Evolutionary conservation across 2,797 vertebrate species (phyloP).

Genomic region (Fistularia commersonii): DNA sequence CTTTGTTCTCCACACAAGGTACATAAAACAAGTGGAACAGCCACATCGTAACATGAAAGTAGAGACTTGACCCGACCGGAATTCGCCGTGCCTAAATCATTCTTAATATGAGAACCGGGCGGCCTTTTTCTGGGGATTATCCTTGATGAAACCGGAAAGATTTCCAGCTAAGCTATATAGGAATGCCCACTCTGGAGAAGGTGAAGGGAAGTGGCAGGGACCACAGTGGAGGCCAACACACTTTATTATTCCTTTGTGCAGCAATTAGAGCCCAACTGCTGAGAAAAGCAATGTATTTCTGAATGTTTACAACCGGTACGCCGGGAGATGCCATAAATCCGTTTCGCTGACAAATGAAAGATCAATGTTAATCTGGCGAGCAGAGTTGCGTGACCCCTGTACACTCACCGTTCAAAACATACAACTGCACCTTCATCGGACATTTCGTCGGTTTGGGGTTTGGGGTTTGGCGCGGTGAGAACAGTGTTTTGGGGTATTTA

Average conservation of each 20-base stretch:
- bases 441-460: too few species aligned
- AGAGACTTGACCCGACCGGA: constrained; percentile 60
- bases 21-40: constrained; percentile 52
- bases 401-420: too few species aligned
- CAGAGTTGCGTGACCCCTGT: too few species aligned
- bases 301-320: too few species aligned
- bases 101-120: constrained; percentile 59
- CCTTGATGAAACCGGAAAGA: constrained; percentile 75
- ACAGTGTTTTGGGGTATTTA: too few species aligned
- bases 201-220: constrained; percentile 66
- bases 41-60: constrained; percentile 64
- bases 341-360: neutral
- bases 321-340: too few species aligned
- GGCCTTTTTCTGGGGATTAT: constrained; percentile 70
- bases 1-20: constrained; percentile 36
- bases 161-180: constrained; percentile 76
- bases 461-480: too few species aligned
- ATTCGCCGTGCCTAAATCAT: constrained; percentile 67
- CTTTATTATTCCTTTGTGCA: constrained; percentile 53
- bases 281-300: constrained; percentile 21
- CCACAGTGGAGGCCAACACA: constrained; percentile 55
- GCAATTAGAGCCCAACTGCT: constrained; percentile 39
- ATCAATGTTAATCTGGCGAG: neutral
- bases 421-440: too few species aligned
- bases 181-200: constrained; percentile 73